A percentile compares a stretch with the other conserved stretches of the same genome.
These are phyloP conservation scores for Centruroides sculpturatus DNA, from an alignment of 1,140 invertebrate species.

Conservation along the genomic window DNA sequence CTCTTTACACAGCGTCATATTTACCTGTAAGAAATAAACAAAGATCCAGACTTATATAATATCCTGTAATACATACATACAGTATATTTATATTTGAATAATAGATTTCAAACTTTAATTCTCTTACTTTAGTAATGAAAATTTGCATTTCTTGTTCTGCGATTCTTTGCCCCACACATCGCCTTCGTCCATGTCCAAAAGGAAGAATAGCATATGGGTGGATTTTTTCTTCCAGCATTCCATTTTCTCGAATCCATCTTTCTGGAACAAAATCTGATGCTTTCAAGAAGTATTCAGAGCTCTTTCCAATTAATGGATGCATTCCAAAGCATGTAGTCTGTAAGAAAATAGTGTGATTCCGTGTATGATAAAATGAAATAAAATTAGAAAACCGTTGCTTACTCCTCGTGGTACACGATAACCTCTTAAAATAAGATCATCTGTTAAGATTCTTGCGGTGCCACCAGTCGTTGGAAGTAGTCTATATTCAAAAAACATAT, in stretches of 20 bases:
- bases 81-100: background rate
- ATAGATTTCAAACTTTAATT: background rate
- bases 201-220: slow-evolving; percentile 68
- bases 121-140: slow-evolving; percentile 53
- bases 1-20: no score
- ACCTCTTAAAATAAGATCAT: slow-evolving; percentile 53
- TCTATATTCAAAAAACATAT: slow-evolving; percentile 19
- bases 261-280: slow-evolving; percentile 41
- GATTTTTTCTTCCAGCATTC: slow-evolving; percentile 46
- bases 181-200: slow-evolving; percentile 74
- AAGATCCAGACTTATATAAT: no score
- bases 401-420: slow-evolving; percentile 56
- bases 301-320: slow-evolving; percentile 60
- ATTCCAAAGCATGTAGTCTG: slow-evolving; percentile 72
- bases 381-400: slow-evolving; percentile 33
- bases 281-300: slow-evolving; percentile 56
- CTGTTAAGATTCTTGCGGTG: slow-evolving; percentile 58
- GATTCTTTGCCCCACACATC: slow-evolving; percentile 71
- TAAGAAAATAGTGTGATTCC: slow-evolving; percentile 29
- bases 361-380: no score
- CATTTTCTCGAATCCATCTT: slow-evolving; percentile 2
- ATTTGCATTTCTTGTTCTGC: slow-evolving; percentile 77
- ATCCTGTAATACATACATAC: background rate
- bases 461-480: slow-evolving; percentile 66
- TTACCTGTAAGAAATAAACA: no score